Evolutionary conservation across 2,797 vertebrate species (phyloP), one percentile per base, ranked within the genome.

Genomic region (Pseudomugil tenellus): DNA sequence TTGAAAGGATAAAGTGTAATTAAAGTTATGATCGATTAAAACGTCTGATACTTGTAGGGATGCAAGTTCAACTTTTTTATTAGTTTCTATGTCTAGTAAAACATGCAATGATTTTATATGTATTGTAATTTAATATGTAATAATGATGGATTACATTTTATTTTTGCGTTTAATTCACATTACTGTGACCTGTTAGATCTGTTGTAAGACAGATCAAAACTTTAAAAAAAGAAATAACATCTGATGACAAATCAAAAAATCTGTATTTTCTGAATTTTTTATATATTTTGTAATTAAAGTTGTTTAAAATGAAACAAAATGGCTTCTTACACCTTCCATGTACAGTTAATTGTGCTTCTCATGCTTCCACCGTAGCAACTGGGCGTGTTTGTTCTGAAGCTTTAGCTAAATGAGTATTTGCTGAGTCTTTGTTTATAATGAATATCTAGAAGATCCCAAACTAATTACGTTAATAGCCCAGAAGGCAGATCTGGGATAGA

Each of bases 391-490:
- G 63, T 59, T 67, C 70, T 34, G 23, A 35, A 60, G 66, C 13
- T 5, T 83, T 84, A 86, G 39, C 81, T 60, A 77, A 77, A 75
- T 31, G 59, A 76, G 57, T 61, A 76, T 79, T 66, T 79, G 62
- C 76, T 78, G 35, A 84, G 74, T 87, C 72, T 76, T 84, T 84
- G 74, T 84, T 90, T 85, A 76, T 74, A 84, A 85, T 86, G 79
- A 81, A 84, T 72, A 84, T 84, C 80, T 54, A 71, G 73, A 88
- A 72, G 56, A 81, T 71, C 74, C 77, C 81, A 89, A 81, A 89
- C 81, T 85, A 90, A 91, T 92, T 86, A 87, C 80, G 66, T 37
- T 80, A 88, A 87, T 79, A 63, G 80, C 84, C 79, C 67, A 79
- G 72, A 72, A 85, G 81, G 79, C 77, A 76, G 77, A 86, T 83